Conservation (phyloP, 2,888 invertebrate genomes). For the Liopterus haemorrhoidalis region DNA sequence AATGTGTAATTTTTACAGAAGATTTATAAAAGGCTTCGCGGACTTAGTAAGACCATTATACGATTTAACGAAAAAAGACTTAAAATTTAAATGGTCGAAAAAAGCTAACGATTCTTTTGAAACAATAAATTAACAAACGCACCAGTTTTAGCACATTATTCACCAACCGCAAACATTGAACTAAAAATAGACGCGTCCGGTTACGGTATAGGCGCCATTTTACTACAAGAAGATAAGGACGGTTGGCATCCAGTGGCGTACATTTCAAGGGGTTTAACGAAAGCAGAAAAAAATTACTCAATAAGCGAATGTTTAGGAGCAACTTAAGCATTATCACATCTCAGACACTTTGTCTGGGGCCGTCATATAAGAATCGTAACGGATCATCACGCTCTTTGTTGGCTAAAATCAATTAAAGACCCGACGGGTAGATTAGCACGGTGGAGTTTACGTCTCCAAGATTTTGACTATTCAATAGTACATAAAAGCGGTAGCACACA, state of each 20-base stretch:
- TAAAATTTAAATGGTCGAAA: slow-evolving; percentile 17
- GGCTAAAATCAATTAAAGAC: slow-evolving; percentile 20
- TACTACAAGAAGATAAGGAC: slow-evolving; percentile 35
- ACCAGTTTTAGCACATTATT: slow-evolving; percentile 25
- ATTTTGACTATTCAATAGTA: slow-evolving; percentile 19
- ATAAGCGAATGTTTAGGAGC: slow-evolving; percentile 34
- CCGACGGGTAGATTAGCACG: slow-evolving; percentile 19
- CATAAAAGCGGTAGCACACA: slow-evolving; percentile 20
- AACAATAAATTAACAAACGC: slow-evolving; percentile 16
- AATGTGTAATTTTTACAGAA: slow-evolving; percentile 13
- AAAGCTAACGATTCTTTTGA: slow-evolving; percentile 6
- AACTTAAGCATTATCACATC: slow-evolving; percentile 10
- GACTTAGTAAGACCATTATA: slow-evolving; percentile 25
- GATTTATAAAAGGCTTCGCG: slow-evolving; percentile 25
- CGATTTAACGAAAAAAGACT: slow-evolving; percentile 21
- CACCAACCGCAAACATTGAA: slow-evolving; percentile 25
- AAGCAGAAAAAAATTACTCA: slow-evolving; percentile 38
- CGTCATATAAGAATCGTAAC: slow-evolving; percentile 11
- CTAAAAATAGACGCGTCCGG: slow-evolving; percentile 25
- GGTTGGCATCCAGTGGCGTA: slow-evolving; percentile 38
- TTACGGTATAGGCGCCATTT: slow-evolving; percentile 35
- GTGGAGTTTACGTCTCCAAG: slow-evolving; percentile 10
- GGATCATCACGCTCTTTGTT: slow-evolving; percentile 24
- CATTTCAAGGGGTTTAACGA: slow-evolving; percentile 6
- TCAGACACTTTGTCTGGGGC: slow-evolving; percentile 11